phyloP scores from a whole-genome alignment of 1,140 invertebrate genomes.

The Euura saliciscinereae region DNA sequence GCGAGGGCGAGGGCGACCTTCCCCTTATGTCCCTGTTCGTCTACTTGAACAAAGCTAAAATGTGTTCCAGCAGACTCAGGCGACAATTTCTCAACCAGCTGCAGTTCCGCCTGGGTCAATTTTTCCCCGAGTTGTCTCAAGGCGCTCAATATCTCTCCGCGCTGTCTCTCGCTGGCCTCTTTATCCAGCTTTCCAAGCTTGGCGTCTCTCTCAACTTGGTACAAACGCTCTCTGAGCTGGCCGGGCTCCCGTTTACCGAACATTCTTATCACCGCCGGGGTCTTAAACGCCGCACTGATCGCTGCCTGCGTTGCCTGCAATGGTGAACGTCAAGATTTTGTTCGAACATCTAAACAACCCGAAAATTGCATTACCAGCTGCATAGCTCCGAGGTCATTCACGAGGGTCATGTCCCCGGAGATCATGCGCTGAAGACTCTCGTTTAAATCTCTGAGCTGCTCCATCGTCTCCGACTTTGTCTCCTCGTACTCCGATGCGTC shows the following conservation, averaged over 20 bases:
- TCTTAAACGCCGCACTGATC: slow-evolving; percentile 79
- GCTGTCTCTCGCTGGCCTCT: slow-evolving; percentile 52
- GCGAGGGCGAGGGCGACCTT: slow-evolving; percentile 40
- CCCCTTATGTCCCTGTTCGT: slow-evolving; percentile 54
- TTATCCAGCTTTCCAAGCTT: slow-evolving; percentile 60
- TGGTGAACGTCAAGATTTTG: slow-evolving; percentile 10
- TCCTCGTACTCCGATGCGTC: slow-evolving; percentile 74
- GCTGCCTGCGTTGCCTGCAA: slow-evolving; percentile 76
- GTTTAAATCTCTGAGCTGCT: slow-evolving; percentile 78
- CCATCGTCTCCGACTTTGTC: slow-evolving; percentile 74
- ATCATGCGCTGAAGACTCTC: slow-evolving; percentile 70
- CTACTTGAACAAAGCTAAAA: slow-evolving; percentile 65
- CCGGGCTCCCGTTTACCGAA: slow-evolving; percentile 80
- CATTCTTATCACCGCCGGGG: slow-evolving; percentile 77
- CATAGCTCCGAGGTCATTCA: slow-evolving; percentile 71
- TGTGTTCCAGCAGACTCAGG: slow-evolving; percentile 48
- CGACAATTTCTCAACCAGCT: slow-evolving; percentile 65
- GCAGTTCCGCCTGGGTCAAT: slow-evolving; percentile 64
- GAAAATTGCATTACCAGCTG: slow-evolving; percentile 63
- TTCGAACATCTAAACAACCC: slow-evolving; percentile 11
- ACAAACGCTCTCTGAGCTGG: slow-evolving; percentile 67
- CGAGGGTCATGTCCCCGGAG: slow-evolving; percentile 73
- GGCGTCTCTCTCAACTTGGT: slow-evolving; percentile 61
- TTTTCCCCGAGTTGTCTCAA: slow-evolving; percentile 73
- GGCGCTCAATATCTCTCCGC: slow-evolving; percentile 69